These are phyloP conservation scores for Paguma larvata DNA, from an alignment of 2,797 vertebrate genomes.

Conservation along the genomic window DNA sequence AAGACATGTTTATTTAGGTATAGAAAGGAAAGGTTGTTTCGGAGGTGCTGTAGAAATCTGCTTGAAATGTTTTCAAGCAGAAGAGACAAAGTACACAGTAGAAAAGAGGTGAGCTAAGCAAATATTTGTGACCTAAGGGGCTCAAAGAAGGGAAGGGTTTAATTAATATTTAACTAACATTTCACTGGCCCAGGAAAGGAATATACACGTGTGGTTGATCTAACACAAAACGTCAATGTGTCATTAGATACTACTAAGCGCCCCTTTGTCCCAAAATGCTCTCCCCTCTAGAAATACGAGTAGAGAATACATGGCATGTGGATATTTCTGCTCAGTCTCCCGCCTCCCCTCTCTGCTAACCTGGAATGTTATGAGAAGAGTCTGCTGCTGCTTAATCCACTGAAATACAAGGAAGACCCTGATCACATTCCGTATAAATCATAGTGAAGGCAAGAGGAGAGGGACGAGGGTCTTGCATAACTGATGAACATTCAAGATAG, in stretches of 20 bases:
- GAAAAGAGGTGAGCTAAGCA: not conserved
- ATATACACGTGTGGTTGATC: not conserved
- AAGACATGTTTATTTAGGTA: not conserved
- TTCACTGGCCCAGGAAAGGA: not conserved
- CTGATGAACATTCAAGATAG: not conserved
- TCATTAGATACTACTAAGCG: not conserved
- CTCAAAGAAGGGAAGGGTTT: not conserved
- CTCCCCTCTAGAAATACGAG: not conserved
- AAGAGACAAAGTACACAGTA: not conserved
- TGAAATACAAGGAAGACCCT: not conserved
- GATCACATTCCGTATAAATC: not conserved
- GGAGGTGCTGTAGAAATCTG: conserved; percentile 13
- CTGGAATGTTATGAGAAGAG: not conserved
- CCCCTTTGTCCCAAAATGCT: not conserved
- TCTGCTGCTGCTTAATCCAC: not conserved
- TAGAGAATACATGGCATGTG: not conserved
- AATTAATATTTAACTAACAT: conserved; percentile 61
- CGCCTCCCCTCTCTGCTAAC: not conserved
- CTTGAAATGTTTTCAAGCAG: conserved; percentile 1
- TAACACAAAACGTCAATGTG: not conserved
- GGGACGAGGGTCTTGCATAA: not conserved
- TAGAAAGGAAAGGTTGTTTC: conserved; percentile 26
- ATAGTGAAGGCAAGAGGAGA: not conserved
- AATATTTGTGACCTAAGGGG: not conserved
- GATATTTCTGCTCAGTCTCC: not conserved